Base-by-base conservation (phyloP, 1,140 invertebrate species). In the Sycophaga agraensis region DNA sequence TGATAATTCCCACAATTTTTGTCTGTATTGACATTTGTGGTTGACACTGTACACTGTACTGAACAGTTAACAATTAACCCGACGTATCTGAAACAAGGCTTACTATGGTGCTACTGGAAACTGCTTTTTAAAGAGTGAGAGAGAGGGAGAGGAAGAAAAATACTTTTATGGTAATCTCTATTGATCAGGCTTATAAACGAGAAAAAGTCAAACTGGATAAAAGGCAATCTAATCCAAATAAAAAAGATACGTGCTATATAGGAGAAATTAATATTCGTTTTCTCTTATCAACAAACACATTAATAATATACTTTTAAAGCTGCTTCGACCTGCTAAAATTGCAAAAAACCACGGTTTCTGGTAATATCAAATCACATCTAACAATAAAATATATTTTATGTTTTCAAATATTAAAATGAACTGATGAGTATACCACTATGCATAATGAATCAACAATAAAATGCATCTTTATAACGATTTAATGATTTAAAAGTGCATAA, bases 401-500 rank as follows among this genome's bases (percentile, higher is more conserved):
- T 67, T 66, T 71, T 66, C n/a, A 45, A 68, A 66, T 53, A 40
- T 45, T n/a, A n/a, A n/a, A n/a, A 55, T 19, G 40, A 45, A 35
- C 46, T 34, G 57, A 65, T 55, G 31, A 34, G 37, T 54, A 21
- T 42, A 45, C 55, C 17, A 50, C n/a, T n/a, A 43, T 54, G 28
- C 50, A 26, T 49, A 45, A 48, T 40, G n/a, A 59, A 55, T 4
- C 17, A 28, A 21, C 24, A 59, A 16, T 12, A 4, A 53, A 37
- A 45, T 46, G 21, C 16, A 59, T 28, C n/a, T n/a, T n/a, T 14
- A n/a, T 22, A 22, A 49, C 37, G 51, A 46, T 21, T 70, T 57
- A 63, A 68, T 61, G 56, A 63, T 67, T 54, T 57, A 72, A 66
- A 49, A 68, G 57, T 67, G 66, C 63, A 70, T 48, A 63, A 69